Conservation (phyloP, 2,888 invertebrate genomes). For the Brachyptera putata region DNA sequence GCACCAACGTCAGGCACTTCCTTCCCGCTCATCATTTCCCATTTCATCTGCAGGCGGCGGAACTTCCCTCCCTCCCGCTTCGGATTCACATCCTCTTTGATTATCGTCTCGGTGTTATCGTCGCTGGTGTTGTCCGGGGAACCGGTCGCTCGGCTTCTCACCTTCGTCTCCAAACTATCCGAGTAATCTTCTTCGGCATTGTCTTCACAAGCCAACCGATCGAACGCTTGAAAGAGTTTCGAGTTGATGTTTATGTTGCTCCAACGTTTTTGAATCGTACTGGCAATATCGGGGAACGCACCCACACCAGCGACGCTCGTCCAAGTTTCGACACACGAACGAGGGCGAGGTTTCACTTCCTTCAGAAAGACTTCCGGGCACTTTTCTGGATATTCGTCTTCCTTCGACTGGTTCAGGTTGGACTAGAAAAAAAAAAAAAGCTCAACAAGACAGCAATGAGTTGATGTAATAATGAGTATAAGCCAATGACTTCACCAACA, state of each 20-base stretch:
- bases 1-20: slow-evolving; percentile 40
- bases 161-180: slow-evolving; percentile 61
- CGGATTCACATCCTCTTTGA: slow-evolving; percentile 23
- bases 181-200: slow-evolving; percentile 68
- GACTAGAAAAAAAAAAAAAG: not conserved
- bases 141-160: slow-evolving; percentile 36
- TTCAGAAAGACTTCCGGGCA: no score
- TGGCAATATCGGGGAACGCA: slow-evolving; percentile 43
- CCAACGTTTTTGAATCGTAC: slow-evolving; percentile 61
- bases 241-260: slow-evolving; percentile 66
- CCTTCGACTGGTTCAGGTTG: not conserved
- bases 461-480: no score
- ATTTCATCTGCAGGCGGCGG: slow-evolving; percentile 69
- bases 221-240: slow-evolving; percentile 68
- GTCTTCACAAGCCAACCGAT: slow-evolving; percentile 59
- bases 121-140: slow-evolving; percentile 33
- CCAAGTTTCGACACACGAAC: slow-evolving; percentile 63
- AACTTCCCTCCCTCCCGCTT: slow-evolving; percentile 60
- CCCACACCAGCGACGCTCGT: slow-evolving; percentile 41
- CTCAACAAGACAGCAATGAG: no score
- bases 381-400: no score
- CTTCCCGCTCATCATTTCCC: slow-evolving; percentile 69
- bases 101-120: slow-evolving; percentile 30
- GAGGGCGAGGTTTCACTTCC: slow-evolving; percentile 48
- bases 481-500: no score